These are phyloP conservation scores for Aurelia sp. DNA, from an alignment of 30 jellyfish, hydroid and myxozoan genomes.

Conservation along the genomic window DNA sequence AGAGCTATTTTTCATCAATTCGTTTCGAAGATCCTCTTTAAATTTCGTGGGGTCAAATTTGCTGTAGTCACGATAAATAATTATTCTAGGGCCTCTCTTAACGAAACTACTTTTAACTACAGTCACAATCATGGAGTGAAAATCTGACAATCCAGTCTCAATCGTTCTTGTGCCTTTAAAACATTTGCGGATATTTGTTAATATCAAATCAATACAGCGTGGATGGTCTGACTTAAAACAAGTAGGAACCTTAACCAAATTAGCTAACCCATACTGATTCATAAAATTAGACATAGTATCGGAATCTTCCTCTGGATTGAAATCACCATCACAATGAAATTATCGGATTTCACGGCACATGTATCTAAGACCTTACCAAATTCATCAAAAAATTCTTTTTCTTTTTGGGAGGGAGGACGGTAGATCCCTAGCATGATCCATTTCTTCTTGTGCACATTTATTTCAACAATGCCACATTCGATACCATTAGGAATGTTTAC, in stretches of 20 bases:
- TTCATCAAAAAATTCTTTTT: slow-evolving; percentile 18
- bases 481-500: slow-evolving; percentile 9
- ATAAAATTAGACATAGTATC: slow-evolving; percentile 37
- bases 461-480: slow-evolving; percentile 40
- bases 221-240: background rate
- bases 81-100: slow-evolving; percentile 24
- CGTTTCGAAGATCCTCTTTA: slow-evolving; percentile 32
- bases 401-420: slow-evolving; percentile 13
- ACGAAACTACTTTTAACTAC: slow-evolving; percentile 4
- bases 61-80: slow-evolving; percentile 27
- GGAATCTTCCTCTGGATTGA: slow-evolving; percentile 31
- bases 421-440: slow-evolving; percentile 33
- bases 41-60: slow-evolving; percentile 44
- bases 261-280: slow-evolving; percentile 47
- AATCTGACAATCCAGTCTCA: slow-evolving; percentile 15
- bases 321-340: slow-evolving; percentile 42
- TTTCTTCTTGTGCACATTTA: slow-evolving; percentile 41
- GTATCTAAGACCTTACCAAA: slow-evolving; percentile 16
- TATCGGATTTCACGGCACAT: slow-evolving; percentile 35
- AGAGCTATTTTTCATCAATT: background rate
- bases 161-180: slow-evolving; percentile 22
- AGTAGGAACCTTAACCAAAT: slow-evolving; percentile 1
- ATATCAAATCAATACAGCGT: slow-evolving; percentile 2
- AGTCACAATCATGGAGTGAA: slow-evolving; percentile 20
- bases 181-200: background rate